Evolutionary conservation across 2,888 invertebrate genomes (phyloP).

Genomic region (Hipparchia semele): DNA sequence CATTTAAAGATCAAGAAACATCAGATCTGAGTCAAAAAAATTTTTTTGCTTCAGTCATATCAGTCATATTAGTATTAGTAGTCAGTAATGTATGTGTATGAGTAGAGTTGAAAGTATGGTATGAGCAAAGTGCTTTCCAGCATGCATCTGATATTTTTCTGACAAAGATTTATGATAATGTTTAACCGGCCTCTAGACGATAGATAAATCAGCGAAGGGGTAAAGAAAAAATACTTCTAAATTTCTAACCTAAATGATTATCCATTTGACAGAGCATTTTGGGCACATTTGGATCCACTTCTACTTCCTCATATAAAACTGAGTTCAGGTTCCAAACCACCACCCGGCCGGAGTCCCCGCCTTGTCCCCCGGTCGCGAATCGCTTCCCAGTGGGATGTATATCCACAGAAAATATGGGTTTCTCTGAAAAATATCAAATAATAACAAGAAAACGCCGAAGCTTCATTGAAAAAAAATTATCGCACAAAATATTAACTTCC

Average conservation of each 20-base stretch:
- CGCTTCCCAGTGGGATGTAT: constrained; percentile 97
- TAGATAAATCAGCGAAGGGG: too few relatives aligned
- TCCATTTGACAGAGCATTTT: constrained; percentile 98
- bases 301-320: constrained; percentile 89
- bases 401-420: constrained; percentile 98
- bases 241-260: constrained; percentile 91
- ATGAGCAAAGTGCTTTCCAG: too few relatives aligned
- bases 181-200: too few relatives aligned
- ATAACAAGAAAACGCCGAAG: background rate
- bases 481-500: background rate
- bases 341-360: constrained; percentile 94
- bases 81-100: too few relatives aligned
- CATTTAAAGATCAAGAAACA: too few relatives aligned
- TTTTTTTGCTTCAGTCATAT: too few relatives aligned
- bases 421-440: constrained; percentile 82
- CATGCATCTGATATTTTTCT: too few relatives aligned
- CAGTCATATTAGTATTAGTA: too few relatives aligned
- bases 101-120: too few relatives aligned
- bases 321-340: constrained; percentile 98
- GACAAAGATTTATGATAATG: too few relatives aligned
- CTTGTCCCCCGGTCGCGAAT: constrained; percentile 97
- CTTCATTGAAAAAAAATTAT: constrained; percentile 22
- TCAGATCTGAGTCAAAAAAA: too few relatives aligned
- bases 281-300: constrained; percentile 91
- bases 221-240: background rate